These are phyloP conservation scores for Harpagoxenus sublaevis DNA, from an alignment of 2,888 invertebrate genomes.

Conservation along the genomic window DNA sequence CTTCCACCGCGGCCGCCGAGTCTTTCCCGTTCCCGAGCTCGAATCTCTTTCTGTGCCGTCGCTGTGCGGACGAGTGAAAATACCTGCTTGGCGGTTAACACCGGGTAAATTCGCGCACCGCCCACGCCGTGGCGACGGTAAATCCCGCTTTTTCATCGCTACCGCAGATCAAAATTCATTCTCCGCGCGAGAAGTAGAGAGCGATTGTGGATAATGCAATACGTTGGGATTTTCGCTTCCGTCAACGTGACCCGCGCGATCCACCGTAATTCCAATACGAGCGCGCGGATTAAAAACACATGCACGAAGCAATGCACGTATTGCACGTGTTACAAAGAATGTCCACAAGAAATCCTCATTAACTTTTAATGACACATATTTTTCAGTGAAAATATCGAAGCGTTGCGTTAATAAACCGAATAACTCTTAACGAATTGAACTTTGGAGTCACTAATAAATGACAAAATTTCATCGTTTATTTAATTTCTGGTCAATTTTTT, in stretches of 20 bases:
- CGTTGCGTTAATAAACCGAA: neutral
- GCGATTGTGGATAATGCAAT: slow-evolving; percentile 35
- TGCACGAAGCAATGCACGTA: neutral
- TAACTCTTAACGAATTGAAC: slow-evolving; percentile 6
- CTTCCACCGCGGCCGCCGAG: neutral
- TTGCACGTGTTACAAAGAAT: neutral
- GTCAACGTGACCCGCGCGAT: slow-evolving; percentile 2
- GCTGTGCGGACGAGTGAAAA: slow-evolving; percentile 61
- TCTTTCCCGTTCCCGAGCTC: neutral
- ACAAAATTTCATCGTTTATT: neutral
- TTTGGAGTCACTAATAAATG: neutral
- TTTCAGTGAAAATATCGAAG: neutral
- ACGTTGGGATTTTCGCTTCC: slow-evolving; percentile 27
- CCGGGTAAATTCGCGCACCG: slow-evolving; percentile 60
- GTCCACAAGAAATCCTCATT: neutral
- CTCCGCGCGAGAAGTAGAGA: slow-evolving; percentile 16
- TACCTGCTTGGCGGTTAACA: slow-evolving; percentile 69
- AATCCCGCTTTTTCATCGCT: slow-evolving; percentile 28
- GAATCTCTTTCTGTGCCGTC: neutral
- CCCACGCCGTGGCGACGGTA: slow-evolving; percentile 27
- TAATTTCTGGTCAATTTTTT: neutral
- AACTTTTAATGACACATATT: neutral
- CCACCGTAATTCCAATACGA: neutral
- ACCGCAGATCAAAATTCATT: slow-evolving; percentile 59
- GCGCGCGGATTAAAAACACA: slow-evolving; percentile 28